phyloP scores from a whole-genome alignment of 92 coral and sea anemone species.

The Palythoa heliodiscus region DNA sequence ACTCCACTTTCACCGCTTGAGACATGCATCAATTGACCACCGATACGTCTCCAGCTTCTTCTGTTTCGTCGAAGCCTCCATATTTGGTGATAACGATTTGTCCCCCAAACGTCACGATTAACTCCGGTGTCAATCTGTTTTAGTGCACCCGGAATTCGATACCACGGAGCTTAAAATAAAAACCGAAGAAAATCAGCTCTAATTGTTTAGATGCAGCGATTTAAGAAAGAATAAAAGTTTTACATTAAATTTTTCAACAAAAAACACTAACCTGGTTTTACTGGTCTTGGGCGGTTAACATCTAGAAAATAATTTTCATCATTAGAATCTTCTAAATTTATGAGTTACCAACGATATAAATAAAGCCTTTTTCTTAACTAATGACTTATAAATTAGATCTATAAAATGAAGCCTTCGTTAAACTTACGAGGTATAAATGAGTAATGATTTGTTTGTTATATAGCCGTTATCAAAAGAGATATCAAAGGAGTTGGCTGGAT shows the following conservation, averaged over 20 bases:
- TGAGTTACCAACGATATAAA: not conserved
- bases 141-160: slow-evolving; percentile 22
- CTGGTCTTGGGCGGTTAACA: not conserved
- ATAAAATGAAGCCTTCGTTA: not conserved
- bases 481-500: too few species aligned
- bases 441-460: too few species aligned
- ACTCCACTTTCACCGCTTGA: slow-evolving; percentile 39
- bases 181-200: not conserved
- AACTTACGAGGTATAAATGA: not conserved
- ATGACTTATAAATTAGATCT: too few species aligned
- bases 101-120: slow-evolving; percentile 36
- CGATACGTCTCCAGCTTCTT: slow-evolving; percentile 43
- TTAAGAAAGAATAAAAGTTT: not conserved
- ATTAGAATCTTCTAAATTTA: not conserved
- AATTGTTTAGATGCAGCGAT: not conserved
- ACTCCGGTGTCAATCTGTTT: slow-evolving; percentile 37
- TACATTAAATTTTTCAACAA: not conserved
- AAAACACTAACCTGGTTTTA: not conserved
- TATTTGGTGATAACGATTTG: slow-evolving; percentile 11
- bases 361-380: too few species aligned
- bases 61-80: slow-evolving; percentile 12
- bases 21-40: slow-evolving; percentile 33
- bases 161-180: not conserved
- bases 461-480: too few species aligned
- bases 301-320: not conserved